Conservation (phyloP, 2,888 invertebrate genomes). For the Hydriomena furcata region DNA sequence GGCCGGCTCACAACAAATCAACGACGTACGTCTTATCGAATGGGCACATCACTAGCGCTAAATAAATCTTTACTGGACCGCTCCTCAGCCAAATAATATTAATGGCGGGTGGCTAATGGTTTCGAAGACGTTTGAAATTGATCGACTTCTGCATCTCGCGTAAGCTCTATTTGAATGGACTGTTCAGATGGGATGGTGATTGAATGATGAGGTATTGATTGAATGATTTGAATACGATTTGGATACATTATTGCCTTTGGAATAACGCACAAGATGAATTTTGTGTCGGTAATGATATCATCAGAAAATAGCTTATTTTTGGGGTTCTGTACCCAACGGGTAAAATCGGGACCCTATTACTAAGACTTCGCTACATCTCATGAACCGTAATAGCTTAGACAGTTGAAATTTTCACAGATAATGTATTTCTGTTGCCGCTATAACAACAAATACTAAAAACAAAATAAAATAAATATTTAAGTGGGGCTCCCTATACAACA, state of each 20-base stretch:
- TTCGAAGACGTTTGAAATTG: slow-evolving; percentile 68
- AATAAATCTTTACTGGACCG: slow-evolving; percentile 67
- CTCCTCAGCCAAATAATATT: slow-evolving; percentile 68
- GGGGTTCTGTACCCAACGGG: no score
- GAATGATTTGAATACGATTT: slow-evolving; percentile 54
- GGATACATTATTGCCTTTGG: slow-evolving; percentile 14
- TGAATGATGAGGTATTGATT: slow-evolving; percentile 39
- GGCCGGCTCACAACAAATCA: slow-evolving; percentile 66
- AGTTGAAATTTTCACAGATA: no score
- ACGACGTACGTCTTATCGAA: slow-evolving; percentile 70
- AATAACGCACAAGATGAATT: slow-evolving; percentile 27
- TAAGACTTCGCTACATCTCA: no score
- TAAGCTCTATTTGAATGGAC: slow-evolving; percentile 42
- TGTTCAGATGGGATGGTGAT: slow-evolving; percentile 37
- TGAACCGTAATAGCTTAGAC: no score
- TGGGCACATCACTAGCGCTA: slow-evolving; percentile 71
- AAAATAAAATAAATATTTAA: no score
- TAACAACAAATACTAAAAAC: no score
- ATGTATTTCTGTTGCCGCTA: no score
- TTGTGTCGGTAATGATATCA: not conserved
- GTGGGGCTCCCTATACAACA: no score
- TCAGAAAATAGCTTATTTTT: slow-evolving; percentile 6
- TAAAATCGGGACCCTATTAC: no score
- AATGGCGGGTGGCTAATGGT: slow-evolving; percentile 71
- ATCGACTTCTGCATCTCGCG: slow-evolving; percentile 56